Percentiles rank a stretch among this genome's conserved stretches.
phyloP scores from a whole-genome alignment of 1,140 invertebrate species.

The Drosophila nigromelanica region DNA sequence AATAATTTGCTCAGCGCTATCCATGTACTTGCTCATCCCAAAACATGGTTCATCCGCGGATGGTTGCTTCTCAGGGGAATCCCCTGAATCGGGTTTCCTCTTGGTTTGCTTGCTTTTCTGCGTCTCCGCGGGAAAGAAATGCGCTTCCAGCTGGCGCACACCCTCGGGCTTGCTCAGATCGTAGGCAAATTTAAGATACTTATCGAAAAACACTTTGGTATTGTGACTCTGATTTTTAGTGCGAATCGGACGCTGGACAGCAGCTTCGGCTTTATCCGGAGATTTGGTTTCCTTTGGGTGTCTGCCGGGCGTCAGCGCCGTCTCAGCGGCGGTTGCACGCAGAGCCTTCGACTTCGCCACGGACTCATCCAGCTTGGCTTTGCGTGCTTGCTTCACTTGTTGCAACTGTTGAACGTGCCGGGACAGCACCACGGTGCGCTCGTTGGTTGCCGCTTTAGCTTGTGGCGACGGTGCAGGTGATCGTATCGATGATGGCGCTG shows the following conservation, averaged over 20 bases:
- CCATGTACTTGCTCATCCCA: background rate
- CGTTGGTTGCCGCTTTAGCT: background rate
- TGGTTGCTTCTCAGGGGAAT: conserved; percentile 1
- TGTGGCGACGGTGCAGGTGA: background rate
- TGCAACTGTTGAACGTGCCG: background rate
- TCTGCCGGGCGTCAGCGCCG: background rate
- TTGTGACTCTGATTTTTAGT: conserved; percentile 27
- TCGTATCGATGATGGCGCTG: too few relatives aligned
- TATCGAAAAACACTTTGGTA: conserved; percentile 63
- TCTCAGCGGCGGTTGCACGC: conserved; percentile 2
- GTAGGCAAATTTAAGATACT: conserved; percentile 66
- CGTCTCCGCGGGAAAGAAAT: conserved; percentile 55
- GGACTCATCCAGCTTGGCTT: background rate
- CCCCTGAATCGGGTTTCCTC: background rate
- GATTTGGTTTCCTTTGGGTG: conserved; percentile 9
- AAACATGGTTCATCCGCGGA: background rate
- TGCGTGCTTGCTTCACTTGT: background rate
- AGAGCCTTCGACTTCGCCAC: background rate
- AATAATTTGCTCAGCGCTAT: background rate
- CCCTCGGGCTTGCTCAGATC: conserved; percentile 63
- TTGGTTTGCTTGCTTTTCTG: conserved; percentile 1
- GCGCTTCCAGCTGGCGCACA: conserved; percentile 56
- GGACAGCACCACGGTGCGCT: background rate
- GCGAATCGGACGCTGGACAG: conserved; percentile 26
- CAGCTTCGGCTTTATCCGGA: conserved; percentile 7